A percentile compares a stretch with the other conserved stretches of the same genome.
Evolutionary conservation across 2,113 vertebrate species (phyloP).

Genomic region (Choloepus hoffmanni): DNA sequence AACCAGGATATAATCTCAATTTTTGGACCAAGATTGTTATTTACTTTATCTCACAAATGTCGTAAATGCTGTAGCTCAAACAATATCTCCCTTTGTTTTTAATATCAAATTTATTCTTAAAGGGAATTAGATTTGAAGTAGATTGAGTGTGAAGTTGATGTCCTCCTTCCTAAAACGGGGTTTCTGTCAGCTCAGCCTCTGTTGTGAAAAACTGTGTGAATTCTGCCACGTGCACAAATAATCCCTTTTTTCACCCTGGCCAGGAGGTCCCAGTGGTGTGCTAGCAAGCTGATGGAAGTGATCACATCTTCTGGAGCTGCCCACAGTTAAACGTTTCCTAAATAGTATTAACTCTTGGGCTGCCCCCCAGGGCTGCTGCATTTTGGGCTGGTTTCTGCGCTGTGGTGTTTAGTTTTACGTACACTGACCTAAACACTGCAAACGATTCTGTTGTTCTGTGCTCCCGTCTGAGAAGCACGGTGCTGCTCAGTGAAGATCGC

Average conservation of each 20-base stretch:
- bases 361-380: not conserved
- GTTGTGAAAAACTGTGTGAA: not conserved
- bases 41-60: not conserved
- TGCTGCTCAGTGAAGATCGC: not conserved
- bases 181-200: not conserved
- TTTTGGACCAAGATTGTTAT: not conserved
- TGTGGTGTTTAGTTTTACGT: not conserved
- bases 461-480: not conserved
- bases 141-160: not conserved
- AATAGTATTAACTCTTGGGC: accelerated
- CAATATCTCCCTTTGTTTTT: not conserved
- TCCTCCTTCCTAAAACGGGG: not conserved
- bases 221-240: not conserved
- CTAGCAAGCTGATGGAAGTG: accelerated
- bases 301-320: accelerated
- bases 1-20: not conserved
- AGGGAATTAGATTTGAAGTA: not conserved
- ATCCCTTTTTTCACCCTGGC: accelerated
- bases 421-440: accelerated
- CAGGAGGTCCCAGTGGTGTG: accelerated
- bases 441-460: not conserved
- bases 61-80: not conserved
- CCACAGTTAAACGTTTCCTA: accelerated
- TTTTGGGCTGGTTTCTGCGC: not conserved
- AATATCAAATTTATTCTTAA: not conserved